A percentile compares a stretch with the other conserved stretches of the same genome.
Evolutionary conservation across 23 tunicate genomes (phyloP).

Genomic region (Phallusia fumigata): DNA sequence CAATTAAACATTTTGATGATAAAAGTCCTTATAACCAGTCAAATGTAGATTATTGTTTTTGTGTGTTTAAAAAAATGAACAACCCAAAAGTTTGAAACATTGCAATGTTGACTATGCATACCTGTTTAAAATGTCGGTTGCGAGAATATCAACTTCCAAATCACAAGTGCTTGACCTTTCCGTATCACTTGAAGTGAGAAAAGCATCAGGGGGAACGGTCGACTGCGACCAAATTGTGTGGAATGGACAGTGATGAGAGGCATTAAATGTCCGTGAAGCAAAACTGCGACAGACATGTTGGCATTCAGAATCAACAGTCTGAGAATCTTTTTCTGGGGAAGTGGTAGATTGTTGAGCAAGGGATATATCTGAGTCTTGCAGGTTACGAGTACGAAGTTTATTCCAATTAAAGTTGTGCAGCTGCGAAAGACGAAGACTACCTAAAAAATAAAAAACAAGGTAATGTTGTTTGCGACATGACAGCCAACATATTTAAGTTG

Average conservation of each 20-base stretch:
- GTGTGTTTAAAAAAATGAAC: no score
- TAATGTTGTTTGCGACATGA: neutral
- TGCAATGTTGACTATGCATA: no score
- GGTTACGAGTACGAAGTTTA: neutral
- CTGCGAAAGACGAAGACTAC: neutral
- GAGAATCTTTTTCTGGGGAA: neutral
- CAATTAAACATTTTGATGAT: no score
- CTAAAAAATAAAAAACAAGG: neutral
- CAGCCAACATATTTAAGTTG: neutral
- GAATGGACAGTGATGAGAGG: slow-evolving; percentile 32
- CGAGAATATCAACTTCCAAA: slow-evolving; percentile 82
- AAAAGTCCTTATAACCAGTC: no score
- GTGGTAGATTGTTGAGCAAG: neutral
- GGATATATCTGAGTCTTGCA: neutral
- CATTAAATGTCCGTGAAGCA: neutral
- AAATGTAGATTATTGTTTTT: no score
- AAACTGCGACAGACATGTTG: neutral
- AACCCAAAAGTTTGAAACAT: no score
- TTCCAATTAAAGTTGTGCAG: slow-evolving; percentile 8
- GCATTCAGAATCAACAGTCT: neutral
- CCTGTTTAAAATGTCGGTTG: slow-evolving; percentile 86
- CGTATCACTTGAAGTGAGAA: slow-evolving; percentile 37
- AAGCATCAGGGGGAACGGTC: slow-evolving; percentile 30
- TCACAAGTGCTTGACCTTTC: slow-evolving; percentile 67
- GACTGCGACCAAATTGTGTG: slow-evolving; percentile 43